Evolutionary conservation across 2,888 invertebrate species (phyloP), one percentile per base, ranked within the genome.

Genomic region (Tipula confusa): DNA sequence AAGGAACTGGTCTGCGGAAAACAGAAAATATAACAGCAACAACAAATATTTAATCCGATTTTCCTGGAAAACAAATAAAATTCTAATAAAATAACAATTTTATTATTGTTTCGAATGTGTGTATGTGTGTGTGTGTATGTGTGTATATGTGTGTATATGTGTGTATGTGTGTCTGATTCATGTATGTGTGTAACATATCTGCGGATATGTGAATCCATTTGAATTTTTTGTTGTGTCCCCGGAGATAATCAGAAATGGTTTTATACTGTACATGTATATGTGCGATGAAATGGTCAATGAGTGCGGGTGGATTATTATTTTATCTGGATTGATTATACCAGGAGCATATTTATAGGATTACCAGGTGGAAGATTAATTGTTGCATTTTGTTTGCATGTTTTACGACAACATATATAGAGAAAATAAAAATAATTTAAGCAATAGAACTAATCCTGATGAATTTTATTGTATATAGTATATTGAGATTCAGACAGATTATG

Each of bases 11-110:
- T 43, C 18, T 64, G 64, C 33, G 15, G 15, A 64, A 64, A 64
- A 24, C 6, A 9, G 24, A 64, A 24, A 64, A 43, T 43, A 3
- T 6, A 64, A 2, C 64, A 64, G 9, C 0, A 64, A 48, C 5
- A 64, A 48, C 38, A 43, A 43, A 15, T 24, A 64, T 64, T 6
- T 64, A 64, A 64, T 64, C 64, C 64, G 64, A 64, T 64, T 64
- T 64, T 64, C 64, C 64, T 24, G 64, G 24, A 64, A 64, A 64
- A 64, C 64, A 64, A 64, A 64, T 64, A 64, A 64, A 64, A 64
- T 64, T 24, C 64, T 64, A 64, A 64, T 64, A 64, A 64, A 64
- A 64, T 64, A 64, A 64, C 64, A 64, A 64, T 64, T 64, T 64
- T 64, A 64, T 64, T 64, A 64, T 64, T 64, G 64, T 64, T 64